Base-by-base conservation (phyloP, 2,888 invertebrate species). In the Melieria omissa region DNA sequence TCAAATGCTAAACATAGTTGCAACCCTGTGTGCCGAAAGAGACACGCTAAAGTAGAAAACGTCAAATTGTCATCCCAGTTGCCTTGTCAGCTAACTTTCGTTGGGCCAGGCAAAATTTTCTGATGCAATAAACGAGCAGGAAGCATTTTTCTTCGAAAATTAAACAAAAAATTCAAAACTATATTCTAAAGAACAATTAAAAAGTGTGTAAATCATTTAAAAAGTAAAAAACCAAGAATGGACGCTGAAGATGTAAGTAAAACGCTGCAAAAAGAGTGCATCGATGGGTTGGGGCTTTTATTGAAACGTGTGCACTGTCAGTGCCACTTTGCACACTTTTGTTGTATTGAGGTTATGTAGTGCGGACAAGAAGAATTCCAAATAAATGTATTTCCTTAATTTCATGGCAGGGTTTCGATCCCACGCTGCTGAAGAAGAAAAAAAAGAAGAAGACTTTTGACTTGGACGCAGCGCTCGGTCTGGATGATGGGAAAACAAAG, bases 401-500 rank as follows among this genome's bases (percentile, higher is more conserved):
- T 73, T 78, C 72, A 67, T 78, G 78, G 41, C 72, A 89, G 95
- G 91, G 94, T 82, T 96, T 96, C 87, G 97, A 97, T 88, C 94
- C 95, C 44, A 91, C 92, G 77, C 86, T 96, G 79, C 89, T 90
- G 78, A 97, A 97, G 88, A 97, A 97, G 88, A 97, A 97, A 89
- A 97, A 96, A 89, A 97, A 96, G 94, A 95, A 94, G 82, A 92
- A 93, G 54, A 92, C 94, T 46, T 97, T 97, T 84, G 97, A 97
- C 86, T 90, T 96, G 79, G 96, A 97, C 86, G 93, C 95, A 47
- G 94, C 93, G 58, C 88, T 95, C 75, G 93, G 92, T 16, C 82
- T 88, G 63, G 86, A 87, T 60, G 86, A 87, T 54, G 88, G 91
- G 82, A 86, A 88, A 78, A 88, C 88, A 80, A 89, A 90, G 84